Evolutionary conservation across 2,113 vertebrate genomes (phyloP).

Genomic region (Gymnogyps californianus): DNA sequence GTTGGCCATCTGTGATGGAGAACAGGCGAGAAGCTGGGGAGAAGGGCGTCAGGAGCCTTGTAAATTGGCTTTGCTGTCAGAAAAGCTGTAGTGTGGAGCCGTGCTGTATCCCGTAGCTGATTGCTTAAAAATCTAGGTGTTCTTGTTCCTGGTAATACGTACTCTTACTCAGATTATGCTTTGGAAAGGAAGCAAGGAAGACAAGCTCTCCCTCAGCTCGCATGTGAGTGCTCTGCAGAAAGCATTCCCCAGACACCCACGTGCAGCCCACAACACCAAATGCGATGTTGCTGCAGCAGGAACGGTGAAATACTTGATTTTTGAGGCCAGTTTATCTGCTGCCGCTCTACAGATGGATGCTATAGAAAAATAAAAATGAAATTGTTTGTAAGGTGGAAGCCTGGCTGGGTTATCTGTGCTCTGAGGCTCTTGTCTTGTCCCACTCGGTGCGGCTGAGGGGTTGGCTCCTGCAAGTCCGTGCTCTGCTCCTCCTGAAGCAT

Average conservation of each 20-base stretch:
- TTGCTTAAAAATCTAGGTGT: not conserved
- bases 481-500: not conserved
- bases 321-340: not conserved
- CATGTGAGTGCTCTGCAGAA: not conserved
- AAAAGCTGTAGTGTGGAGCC: not conserved
- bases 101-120: accelerated
- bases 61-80: not conserved
- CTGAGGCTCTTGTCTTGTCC: not conserved
- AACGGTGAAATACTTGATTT: not conserved
- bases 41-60: not conserved
- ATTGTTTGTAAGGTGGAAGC: not conserved
- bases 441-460: too few species aligned
- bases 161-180: not conserved
- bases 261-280: not conserved
- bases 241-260: not conserved
- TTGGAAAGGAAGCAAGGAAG: not conserved
- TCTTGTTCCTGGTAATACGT: too few species aligned
- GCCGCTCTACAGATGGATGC: not conserved
- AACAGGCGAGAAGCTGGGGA: not conserved
- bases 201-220: not conserved
- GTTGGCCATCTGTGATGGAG: not conserved
- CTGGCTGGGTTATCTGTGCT: not conserved
- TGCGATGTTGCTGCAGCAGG: not conserved
- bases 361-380: too few species aligned
- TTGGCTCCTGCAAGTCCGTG: not conserved